Base-by-base conservation (phyloP, 1,140 invertebrate species). In the Delia radicum region DNA sequence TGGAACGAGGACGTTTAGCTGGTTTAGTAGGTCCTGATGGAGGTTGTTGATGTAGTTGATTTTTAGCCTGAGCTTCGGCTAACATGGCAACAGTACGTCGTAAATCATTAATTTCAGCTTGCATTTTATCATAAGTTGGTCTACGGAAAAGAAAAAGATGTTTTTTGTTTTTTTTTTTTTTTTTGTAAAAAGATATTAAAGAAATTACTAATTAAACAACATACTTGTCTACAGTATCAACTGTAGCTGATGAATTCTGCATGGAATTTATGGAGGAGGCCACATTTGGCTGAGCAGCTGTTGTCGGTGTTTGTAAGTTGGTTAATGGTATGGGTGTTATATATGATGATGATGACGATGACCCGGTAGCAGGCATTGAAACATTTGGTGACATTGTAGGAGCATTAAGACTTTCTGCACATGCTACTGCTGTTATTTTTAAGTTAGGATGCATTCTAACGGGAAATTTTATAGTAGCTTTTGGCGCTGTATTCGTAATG, bases 401-500 rank as follows among this genome's bases (percentile, higher is more conserved):
- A 37, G 62, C 29, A 55, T 29, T 71, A n/a, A 65, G 65, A 46
- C 29, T 29, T 7, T 77, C 76, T 28, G 42, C 74, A 31, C 76
- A 73, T 2, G 73, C 73, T 7, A 77, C 76, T 8, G 76, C 76
- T 5, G 76, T 77, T 31, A 77, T 77, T 33, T 77, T 77, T 15
- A 77, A 73, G 31, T 77, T 77, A 3, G 76, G 76, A 63, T 77
- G 76, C 73, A 77, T 75, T 15, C 76, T 65, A 0, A 75, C n/a
- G 15, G 76, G 76, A 33, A 77, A 75, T 27, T 77, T 74, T 48
- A 76, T 76, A 4, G 75, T 18, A 5, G 48, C 10, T n/a, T 61
- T 74, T 55, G 15, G 55, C 1, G 48, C 7, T 33, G 29, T n/a
- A 21, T 13, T 42, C 27, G 67, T 13, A 55, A 21, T 21, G 10